Evolutionary conservation across 2,113 vertebrate species (phyloP).

Genomic region (Strix uralensis): DNA sequence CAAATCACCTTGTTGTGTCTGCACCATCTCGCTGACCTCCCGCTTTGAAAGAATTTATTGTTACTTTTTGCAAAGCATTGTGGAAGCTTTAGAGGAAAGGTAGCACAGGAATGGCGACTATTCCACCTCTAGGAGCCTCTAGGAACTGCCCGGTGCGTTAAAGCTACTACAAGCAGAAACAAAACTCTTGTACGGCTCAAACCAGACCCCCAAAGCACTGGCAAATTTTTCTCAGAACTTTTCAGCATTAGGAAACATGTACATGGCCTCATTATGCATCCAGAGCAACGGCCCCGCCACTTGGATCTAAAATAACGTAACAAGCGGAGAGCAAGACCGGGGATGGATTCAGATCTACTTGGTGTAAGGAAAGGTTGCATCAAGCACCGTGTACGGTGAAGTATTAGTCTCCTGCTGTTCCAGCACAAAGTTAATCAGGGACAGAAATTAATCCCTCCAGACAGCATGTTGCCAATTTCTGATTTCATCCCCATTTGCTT

Average conservation of each 20-base stretch:
- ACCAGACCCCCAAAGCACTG: not conserved
- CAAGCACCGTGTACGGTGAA: fast-evolving
- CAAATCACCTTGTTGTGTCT: not conserved
- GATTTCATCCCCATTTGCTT: conserved; percentile 45
- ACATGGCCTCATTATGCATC: not conserved
- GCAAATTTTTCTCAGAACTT: not conserved
- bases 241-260: not conserved
- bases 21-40: not conserved
- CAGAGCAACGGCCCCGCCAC: not conserved
- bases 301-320: not conserved
- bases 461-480: conserved; percentile 61
- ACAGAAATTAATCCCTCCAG: conserved; percentile 63
- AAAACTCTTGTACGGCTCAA: not conserved
- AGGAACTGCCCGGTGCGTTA: not conserved
- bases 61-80: not conserved
- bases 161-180: not conserved
- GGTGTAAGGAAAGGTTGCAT: not conserved
- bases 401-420: conserved; percentile 8
- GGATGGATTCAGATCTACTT: not conserved
- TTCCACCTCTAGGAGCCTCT: not conserved
- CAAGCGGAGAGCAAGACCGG: fast-evolving
- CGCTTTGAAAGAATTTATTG: not conserved
- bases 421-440: conserved; percentile 58
- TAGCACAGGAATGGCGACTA: not conserved
- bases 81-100: not conserved